These are phyloP conservation scores for Neomicropteryx cornuta DNA, from an alignment of 1,140 invertebrate genomes.

Conservation along the genomic window DNA sequence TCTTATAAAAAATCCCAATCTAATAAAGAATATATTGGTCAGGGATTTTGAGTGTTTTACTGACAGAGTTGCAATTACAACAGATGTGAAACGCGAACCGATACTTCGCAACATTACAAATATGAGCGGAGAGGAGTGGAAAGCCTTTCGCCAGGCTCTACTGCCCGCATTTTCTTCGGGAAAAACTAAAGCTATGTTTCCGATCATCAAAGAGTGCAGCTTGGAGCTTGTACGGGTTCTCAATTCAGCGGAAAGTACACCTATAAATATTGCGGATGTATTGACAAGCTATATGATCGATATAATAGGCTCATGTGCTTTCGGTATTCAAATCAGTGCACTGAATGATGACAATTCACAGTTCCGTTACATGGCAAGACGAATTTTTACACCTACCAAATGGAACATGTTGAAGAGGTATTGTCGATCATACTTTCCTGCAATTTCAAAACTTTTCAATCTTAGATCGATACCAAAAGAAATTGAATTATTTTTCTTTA, in stretches of 20 bases:
- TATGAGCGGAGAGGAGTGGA: conserved; percentile 37
- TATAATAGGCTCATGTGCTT: conserved; percentile 33
- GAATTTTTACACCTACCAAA: conserved; percentile 28
- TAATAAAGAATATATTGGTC: conserved; percentile 34
- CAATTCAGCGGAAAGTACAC: conserved; percentile 9
- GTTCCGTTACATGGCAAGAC: conserved; percentile 30
- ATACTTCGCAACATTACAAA: conserved; percentile 31
- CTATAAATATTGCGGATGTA: conserved; percentile 25
- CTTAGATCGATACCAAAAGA: conserved; percentile 26
- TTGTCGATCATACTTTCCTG: conserved; percentile 28
- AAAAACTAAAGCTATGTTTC: conserved; percentile 41
- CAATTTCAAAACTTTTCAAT: conserved; percentile 30
- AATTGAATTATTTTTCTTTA: conserved; percentile 29
- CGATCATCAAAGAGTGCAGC: conserved; percentile 28
- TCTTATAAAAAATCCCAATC: conserved; percentile 32
- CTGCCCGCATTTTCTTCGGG: conserved; percentile 37
- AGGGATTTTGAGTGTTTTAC: conserved; percentile 35
- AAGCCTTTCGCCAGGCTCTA: conserved; percentile 29
- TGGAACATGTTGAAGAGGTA: conserved; percentile 30
- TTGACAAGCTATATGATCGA: conserved; percentile 32
- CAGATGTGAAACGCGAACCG: conserved; percentile 30
- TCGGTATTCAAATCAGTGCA: conserved; percentile 29
- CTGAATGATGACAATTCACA: conserved; percentile 29
- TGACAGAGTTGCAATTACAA: conserved; percentile 30
- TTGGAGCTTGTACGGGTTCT: conserved; percentile 23